Evolutionary conservation across 2,797 vertebrate species (phyloP), one percentile per base, ranked within the genome.

Genomic region (Cossypha heuglini): DNA sequence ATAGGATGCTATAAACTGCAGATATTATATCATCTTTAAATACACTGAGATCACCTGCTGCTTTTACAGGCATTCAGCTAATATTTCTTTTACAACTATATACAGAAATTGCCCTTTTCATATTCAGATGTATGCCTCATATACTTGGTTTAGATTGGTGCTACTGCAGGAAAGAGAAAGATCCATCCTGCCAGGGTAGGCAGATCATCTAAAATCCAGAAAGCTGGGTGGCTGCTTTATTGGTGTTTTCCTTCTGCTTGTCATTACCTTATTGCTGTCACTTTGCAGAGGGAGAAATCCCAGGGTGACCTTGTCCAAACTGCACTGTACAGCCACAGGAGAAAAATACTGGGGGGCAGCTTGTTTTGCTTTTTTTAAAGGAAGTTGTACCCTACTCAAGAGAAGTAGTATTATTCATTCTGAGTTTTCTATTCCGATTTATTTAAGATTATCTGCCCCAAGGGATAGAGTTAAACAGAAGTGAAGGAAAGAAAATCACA

Each of bases 181-280:
- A 85, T 55, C 62, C 14, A 22, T 72, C 55, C 59, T 91, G 18
- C 16, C 43, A 46, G 76, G 16, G 6, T 25, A 75, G 67, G 29
- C 57, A 90, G 29, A 38, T 48, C 13, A 13, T 78, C 54, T 68
- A 5, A 81, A 93, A 84, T 15, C 31, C 9, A 17, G 55, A 79
- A 82, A 85, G 11, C 28, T 89, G 51, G 28, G n/a, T 18, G 11
- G 22, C 31, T 79, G n/a, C 13, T 81, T 89, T 89, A 37, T 66
- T 89, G 77, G 51, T 42, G 38, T 82, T 92, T 95, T 85, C 45
- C 21, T 81, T 93, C 58, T 16, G 42, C 45, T 73, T 86, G 26
- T 69, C 16, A 57, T 73, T 88, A 73, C 59, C 22, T 62, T 79
- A 31, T 64, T 86, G n/a, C 40, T 93, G 38, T 54, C 71, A 58